Conservation (phyloP, 2,888 invertebrate species). For the Ophioninae sp. region DNA sequence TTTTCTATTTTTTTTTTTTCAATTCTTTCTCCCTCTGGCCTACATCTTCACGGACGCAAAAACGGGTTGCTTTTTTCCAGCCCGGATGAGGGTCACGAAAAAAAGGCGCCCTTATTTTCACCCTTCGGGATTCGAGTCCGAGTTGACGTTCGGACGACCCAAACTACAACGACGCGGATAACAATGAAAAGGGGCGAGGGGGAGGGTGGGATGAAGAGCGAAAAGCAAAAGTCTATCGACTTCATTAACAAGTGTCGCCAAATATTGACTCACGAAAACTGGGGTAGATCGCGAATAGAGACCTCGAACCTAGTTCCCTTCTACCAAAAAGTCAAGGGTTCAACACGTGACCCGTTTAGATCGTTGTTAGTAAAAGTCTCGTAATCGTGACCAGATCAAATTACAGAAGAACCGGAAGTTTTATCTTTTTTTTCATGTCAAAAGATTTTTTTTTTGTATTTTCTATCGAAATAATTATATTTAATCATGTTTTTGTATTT, state of each 20-base stretch:
- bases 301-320: conserved; percentile 12
- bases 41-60: not conserved
- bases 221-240: conserved; percentile 65
- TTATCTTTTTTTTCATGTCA: not conserved
- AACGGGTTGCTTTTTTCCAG: not conserved
- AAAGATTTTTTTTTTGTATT: not conserved
- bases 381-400: not conserved
- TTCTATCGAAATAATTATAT: not conserved
- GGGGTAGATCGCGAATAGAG: conserved; percentile 65
- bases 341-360: not conserved
- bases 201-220: no score
- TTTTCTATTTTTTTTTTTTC: conserved; percentile 14
- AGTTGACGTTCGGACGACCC: conserved; percentile 70
- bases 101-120: conserved; percentile 1
- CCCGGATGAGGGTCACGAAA: not conserved
- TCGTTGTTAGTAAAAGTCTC: not conserved
- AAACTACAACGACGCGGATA: not conserved
- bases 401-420: not conserved
- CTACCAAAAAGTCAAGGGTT: not conserved
- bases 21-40: not conserved
- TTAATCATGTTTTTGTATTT: no score
- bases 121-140: not conserved
- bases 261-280: conserved; percentile 79
- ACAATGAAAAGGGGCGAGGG: conserved; percentile 2
- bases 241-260: conserved; percentile 78